phyloP scores from a whole-genome alignment of 2,888 invertebrate species.

The Drosophila pegasa region DNA sequence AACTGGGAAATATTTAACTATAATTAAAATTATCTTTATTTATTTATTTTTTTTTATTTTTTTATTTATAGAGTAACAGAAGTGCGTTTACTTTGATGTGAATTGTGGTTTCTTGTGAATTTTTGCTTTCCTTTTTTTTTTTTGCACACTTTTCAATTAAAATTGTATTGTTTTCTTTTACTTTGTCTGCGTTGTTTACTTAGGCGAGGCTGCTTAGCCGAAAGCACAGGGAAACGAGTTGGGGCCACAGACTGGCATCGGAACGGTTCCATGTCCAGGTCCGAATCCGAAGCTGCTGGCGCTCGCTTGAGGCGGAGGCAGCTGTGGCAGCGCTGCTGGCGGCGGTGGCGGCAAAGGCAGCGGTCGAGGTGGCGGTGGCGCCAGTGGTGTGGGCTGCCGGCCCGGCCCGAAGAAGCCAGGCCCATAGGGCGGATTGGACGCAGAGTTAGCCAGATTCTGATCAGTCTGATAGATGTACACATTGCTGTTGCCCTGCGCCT shows the following conservation, averaged over 20 bases:
- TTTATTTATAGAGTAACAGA: conserved; percentile 22
- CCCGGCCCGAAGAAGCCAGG: conserved; percentile 41
- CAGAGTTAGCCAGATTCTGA: conserved; percentile 59
- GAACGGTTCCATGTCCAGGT: conserved; percentile 12
- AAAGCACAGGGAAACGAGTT: conserved; percentile 40
- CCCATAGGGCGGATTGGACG: conserved; percentile 39
- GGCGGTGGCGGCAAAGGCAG: conserved; percentile 20
- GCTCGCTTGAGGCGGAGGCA: conserved; percentile 36
- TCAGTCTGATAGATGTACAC: conserved; percentile 71
- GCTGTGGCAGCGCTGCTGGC: conserved; percentile 10
- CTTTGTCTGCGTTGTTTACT: conserved; percentile 82
- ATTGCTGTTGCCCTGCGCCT: conserved; percentile 72
- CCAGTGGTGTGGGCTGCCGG: conserved; percentile 33
- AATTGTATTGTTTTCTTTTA: conserved; percentile 85
- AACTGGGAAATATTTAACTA: not conserved
- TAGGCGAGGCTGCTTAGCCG: conserved; percentile 72
- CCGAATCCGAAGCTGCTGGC: conserved; percentile 56
- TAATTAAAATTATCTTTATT: not conserved
- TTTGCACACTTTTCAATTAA: conserved; percentile 84
- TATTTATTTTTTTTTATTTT: too few species aligned
- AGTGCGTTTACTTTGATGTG: not conserved
- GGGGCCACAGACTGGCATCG: conserved; percentile 33
- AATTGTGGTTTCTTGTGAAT: conserved; percentile 37
- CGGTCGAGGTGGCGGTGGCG: conserved; percentile 22
- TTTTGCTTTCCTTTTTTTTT: conserved; percentile 45